Percentiles rank a stretch among this genome's conserved stretches.
phyloP scores from a whole-genome alignment of 2,888 invertebrate genomes.

The Caenorhabditis sp. region DNA sequence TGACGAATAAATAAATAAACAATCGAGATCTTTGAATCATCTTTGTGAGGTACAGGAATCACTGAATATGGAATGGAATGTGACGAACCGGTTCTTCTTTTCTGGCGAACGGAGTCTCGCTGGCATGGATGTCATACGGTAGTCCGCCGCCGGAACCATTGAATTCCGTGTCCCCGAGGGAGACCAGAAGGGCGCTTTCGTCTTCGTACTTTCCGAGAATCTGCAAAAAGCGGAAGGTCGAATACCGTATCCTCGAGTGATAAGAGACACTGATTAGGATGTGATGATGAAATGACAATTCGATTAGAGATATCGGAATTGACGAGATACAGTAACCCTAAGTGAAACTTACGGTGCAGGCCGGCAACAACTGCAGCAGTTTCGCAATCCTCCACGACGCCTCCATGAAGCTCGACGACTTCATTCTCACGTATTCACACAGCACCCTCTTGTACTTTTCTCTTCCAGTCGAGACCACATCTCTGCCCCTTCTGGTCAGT shows the following conservation, averaged over 20 bases:
- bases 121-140: conserved; percentile 50
- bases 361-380: conserved; percentile 49
- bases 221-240: conserved; percentile 46
- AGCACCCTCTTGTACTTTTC: conserved; percentile 40
- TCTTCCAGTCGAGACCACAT: conserved; percentile 19
- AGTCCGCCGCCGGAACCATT: conserved; percentile 51
- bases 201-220: conserved; percentile 61
- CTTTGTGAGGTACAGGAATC: background rate
- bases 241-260: background rate
- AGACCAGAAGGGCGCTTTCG: conserved; percentile 55
- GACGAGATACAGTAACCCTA: background rate
- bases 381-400: conserved; percentile 18
- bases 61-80: conserved; percentile 13
- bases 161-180: conserved; percentile 47
- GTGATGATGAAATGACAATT: too few species aligned
- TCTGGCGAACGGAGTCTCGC: conserved; percentile 15
- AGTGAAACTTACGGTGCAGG: conserved; percentile 34
- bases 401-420: conserved; percentile 12
- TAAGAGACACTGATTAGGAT: too few species aligned
- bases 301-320: too few species aligned
- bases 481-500: conserved; percentile 16
- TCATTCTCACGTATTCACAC: conserved; percentile 50
- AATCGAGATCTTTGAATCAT: too few species aligned
- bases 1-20: background rate
- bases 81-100: background rate